A percentile compares a stretch with the other conserved stretches of the same genome.
phyloP scores from a whole-genome alignment of 1,140 invertebrate species.

The Calycopis cecrops region DNA sequence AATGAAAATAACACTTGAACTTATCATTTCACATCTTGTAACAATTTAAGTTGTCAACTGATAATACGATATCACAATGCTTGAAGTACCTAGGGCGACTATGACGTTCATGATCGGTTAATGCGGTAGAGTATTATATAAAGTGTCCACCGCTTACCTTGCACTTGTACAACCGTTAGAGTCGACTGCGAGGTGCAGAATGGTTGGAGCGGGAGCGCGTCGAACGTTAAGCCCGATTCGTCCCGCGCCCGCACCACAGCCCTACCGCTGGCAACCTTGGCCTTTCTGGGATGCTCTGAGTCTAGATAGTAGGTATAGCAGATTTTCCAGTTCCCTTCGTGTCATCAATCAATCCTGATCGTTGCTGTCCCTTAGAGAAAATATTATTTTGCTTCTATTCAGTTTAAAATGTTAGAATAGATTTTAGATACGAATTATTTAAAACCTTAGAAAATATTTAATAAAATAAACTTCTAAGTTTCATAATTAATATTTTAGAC shows the following conservation, averaged over 20 bases:
- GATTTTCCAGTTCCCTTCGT: constrained; percentile 4
- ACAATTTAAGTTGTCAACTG: constrained; percentile 53
- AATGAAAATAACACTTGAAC: constrained; percentile 52
- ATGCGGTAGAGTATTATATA: constrained; percentile 38
- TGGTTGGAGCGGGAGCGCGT: constrained; percentile 65
- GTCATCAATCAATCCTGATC: too few relatives aligned
- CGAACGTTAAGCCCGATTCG: constrained; percentile 55
- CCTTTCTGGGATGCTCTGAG: constrained; percentile 55
- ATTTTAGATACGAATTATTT: too few relatives aligned
- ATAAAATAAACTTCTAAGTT: too few relatives aligned
- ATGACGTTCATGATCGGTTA: constrained; percentile 30
- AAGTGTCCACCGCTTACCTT: constrained; percentile 67
- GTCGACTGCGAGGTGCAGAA: constrained; percentile 73
- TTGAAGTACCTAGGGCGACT: constrained; percentile 31
- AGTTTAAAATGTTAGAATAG: background rate
- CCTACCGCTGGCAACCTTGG: constrained; percentile 64
- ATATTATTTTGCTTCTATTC: background rate
- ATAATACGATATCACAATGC: constrained; percentile 35
- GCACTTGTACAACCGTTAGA: constrained; percentile 69
- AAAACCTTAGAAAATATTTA: too few relatives aligned
- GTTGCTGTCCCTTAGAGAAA: background rate
- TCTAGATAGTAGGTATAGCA: constrained; percentile 39
- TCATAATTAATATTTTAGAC: too few relatives aligned
- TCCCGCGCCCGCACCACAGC: constrained; percentile 56
- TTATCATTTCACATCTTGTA: constrained; percentile 61